Base-by-base conservation (phyloP, 2,888 invertebrate genomes). In the Malachius bipustulatus region DNA sequence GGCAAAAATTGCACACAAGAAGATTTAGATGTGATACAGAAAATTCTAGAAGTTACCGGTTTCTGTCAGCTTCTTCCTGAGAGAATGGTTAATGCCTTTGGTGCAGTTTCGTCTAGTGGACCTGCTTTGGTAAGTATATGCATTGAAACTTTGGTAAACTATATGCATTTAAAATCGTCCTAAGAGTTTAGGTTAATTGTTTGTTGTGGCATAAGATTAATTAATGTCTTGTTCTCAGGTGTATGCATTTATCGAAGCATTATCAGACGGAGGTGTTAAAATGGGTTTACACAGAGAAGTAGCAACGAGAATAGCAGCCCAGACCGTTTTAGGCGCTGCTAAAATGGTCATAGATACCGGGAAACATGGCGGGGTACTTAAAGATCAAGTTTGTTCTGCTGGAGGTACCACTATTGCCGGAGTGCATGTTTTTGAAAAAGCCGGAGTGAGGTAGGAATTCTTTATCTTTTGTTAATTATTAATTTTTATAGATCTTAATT, bases 261-360 rank as follows among this genome's bases (percentile, higher is more conserved):
- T 96, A 46, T 80, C 93, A 0, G 94, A 94, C 63, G 94, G 90
- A 14, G 94, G 82, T 0, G 93, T 96, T 0, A 82, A 82, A 56
- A 81, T 85, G 67, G 94, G 94, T 2, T 71, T 91, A 1, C 87
- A 90, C 0, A 67, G 93, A 42, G 75, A 73, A 29, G 68, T 80
- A 59, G 84, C 94, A 0, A 66, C 75, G 9, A 72, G 75, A 54
- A 75, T 88, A 45, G 87, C 91, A 0, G 84, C 91, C 1, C 88
- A 90, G 59, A 79, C 82, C 32, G 67, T 91, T 34, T 60, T 82
- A 37, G 89, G 89, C 3, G 66, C 82, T 40, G 81, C 78, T 1
- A 75, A 82, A 60, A 82, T 90, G 72, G 80, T 89, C 10, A 54
- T 84, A 27, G 65, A 81, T 42, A 77, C 80, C 2, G 77, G 75